Evolutionary conservation across 1,140 invertebrate species (phyloP).

Genomic region (Xylocopa sonorina): DNA sequence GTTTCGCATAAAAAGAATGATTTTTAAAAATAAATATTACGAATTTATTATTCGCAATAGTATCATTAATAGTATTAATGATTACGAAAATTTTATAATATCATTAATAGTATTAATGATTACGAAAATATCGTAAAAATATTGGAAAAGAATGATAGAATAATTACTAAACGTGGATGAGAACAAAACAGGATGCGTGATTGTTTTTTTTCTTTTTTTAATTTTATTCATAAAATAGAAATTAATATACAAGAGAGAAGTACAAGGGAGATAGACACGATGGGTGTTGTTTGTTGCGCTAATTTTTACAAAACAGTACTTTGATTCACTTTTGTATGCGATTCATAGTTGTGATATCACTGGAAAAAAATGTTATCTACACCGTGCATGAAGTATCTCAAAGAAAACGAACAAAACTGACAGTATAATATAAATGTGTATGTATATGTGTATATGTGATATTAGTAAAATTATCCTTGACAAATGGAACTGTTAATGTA

Average conservation of each 20-base stretch:
- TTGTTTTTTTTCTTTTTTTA: conserved; percentile 45
- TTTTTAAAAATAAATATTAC: conserved; percentile 26
- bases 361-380: conserved; percentile 6
- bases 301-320: conserved; percentile 19
- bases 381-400: conserved; percentile 3
- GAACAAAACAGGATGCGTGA: conserved; percentile 8
- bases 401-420: conserved; percentile 28
- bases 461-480: conserved; percentile 29
- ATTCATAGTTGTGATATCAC: conserved; percentile 13
- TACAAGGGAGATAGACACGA: conserved; percentile 55
- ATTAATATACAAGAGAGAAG: conserved; percentile 68
- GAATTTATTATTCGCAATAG: conserved; percentile 32
- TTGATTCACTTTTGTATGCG: conserved; percentile 19
- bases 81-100: neutral
- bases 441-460: conserved; percentile 12
- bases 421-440: conserved; percentile 20
- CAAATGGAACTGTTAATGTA: neutral
- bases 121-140: neutral
- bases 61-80: conserved; percentile 52
- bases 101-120: neutral
- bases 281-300: conserved; percentile 30
- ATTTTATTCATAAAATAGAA: conserved; percentile 69
- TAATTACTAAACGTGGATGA: neutral
- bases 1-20: conserved; percentile 1
- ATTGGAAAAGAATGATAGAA: neutral